Base-by-base conservation (phyloP, 2,797 vertebrate species). In the Loris lydekkerianus region DNA sequence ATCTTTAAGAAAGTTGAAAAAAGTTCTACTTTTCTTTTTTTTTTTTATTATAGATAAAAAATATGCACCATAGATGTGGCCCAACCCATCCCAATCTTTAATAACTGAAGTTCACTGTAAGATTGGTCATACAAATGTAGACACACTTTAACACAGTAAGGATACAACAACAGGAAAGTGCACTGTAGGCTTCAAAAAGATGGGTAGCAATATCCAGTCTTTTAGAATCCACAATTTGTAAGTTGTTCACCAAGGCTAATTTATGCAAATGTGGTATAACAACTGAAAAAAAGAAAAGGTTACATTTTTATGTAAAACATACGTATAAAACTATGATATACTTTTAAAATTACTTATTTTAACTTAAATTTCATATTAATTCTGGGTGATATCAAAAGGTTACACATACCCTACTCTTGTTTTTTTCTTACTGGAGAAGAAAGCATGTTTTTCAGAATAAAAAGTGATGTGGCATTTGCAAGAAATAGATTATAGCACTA, bases 161-260 rank as follows among this genome's bases (percentile, higher is more conserved):
- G 99, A 99, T 99, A 99, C 99, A 99, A 97, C 99, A 99, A 98
- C 99, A 99, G 98, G 99, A 99, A 94, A 99, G 99, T 92, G 99
- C 99, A 89, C 99, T 99, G 98, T 99, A 99, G 97, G 99, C 99
- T 98, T 99, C 99, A 94, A 99, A 99, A 96, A 99, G 99, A 98
- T 99, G 99, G 17, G 99, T 99, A 40, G 99, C 99, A 2, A 99
- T 99, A 97, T 99, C 99, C 96, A 99, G 98, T 97, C 99, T 99
- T 98, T 99, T 99, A 90, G 97, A 99, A 97, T 99, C 99, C 97
- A 98, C 98, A 18, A 99, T 97, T 96, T 99, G 99, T 97, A 99
- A 99, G 98, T 99, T 99, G 98, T 99, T 99, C 93, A 98, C 99
- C 98, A 99, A 98, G 31, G 99, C 99, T 96, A 99, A 98, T 97